Conservation (phyloP, 2,113 vertebrate genomes). For the Cichladusa arquata region DNA sequence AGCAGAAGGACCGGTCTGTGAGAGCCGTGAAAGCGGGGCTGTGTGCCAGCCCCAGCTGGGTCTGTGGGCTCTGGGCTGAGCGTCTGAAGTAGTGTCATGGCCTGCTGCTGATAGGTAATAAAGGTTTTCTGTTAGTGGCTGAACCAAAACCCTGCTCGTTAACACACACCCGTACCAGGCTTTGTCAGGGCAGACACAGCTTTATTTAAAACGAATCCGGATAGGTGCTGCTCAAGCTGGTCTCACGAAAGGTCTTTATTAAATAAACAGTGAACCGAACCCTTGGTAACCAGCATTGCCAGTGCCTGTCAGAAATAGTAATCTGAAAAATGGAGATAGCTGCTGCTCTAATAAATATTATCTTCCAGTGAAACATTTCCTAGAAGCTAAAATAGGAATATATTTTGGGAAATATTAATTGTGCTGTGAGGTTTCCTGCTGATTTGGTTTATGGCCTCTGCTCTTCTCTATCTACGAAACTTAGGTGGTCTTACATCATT, state of each 20-base stretch:
- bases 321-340: background rate
- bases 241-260: background rate
- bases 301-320: background rate
- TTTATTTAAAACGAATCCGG: background rate
- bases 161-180: background rate
- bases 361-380: background rate
- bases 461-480: background rate
- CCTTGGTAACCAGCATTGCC: background rate
- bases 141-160: background rate
- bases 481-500: background rate
- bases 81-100: rapidly evolving
- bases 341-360: background rate
- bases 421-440: background rate
- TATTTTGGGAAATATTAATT: background rate
- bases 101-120: background rate
- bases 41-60: background rate
- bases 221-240: background rate
- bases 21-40: background rate
- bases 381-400: background rate
- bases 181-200: background rate
- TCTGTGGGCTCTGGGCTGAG: background rate
- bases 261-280: background rate
- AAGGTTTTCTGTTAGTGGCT: background rate
- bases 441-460: background rate
- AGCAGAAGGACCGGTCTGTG: background rate